Base-by-base conservation (phyloP, 2,888 invertebrate genomes). In the Endotricha flammealis region DNA sequence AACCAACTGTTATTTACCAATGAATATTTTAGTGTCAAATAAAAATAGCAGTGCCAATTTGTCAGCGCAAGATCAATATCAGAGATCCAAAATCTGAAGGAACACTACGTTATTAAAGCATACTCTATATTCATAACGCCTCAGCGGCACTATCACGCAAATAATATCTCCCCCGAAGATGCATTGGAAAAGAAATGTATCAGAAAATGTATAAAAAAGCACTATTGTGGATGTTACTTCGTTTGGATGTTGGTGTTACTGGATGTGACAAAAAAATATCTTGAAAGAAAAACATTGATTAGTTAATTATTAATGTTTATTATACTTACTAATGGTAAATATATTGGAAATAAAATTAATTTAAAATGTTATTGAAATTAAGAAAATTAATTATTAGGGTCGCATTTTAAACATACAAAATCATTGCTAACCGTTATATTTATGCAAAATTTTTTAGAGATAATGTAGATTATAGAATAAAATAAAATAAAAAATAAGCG, bases 51-150 rank as follows among this genome's bases (percentile, higher is more conserved):
- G 6, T 20, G n/a, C 3, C 20, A 20, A 35, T 38, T 32, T 12
- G 36, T 33, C 36, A 29, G 29, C 32, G 23, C 23, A 38, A 45
- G 56, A 46, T 46, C 46, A 36, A 41, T 39, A 41, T 38, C 40
- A 29, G 4, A 44, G 41, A 42, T 24, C 20, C 28, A 36, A 51
- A 48, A 61, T 47, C 48, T 54, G 38, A 57, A 47, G 42, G 57
- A 62, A 63, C 66, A 67, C 67, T 74, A 76, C 69, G 85, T 79
- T 85, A 85, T 83, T 85, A 85, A 83, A 78, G 72, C 66, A 57
- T 71, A 76, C 80, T 85, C 78, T 86, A 76, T 85, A 86, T 86
- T 86, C 85, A 85, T 83, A 83, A 85, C 85, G 82, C 76, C 68
- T 73, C 77, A 75, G 56, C 61, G 62, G 74, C 75, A 82, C 77